phyloP scores from a whole-genome alignment of 64 coral and sea anemone genomes.

The Stichodactyla helianthus region DNA sequence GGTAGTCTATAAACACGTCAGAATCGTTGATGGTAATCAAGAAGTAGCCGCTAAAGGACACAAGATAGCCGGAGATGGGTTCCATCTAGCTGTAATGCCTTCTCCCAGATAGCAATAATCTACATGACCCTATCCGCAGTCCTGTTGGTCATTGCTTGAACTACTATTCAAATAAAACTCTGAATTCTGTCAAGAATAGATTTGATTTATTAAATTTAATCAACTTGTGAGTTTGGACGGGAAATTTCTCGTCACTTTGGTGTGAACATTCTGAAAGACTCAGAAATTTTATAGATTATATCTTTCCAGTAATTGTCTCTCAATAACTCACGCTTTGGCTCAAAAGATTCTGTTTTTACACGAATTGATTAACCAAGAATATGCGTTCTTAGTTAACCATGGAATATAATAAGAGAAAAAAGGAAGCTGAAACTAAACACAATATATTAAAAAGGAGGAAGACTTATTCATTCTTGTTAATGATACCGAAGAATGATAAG shows the following conservation, averaged over 20 bases:
- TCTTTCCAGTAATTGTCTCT: background rate
- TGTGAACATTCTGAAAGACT: conserved; percentile 17
- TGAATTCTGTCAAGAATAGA: conserved; percentile 19
- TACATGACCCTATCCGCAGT: background rate
- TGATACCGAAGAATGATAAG: background rate
- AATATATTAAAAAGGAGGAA: background rate
- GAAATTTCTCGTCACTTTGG: conserved; percentile 20
- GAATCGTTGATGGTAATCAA: conserved; percentile 6
- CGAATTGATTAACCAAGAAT: background rate
- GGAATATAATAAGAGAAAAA: background rate
- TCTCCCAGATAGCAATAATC: background rate
- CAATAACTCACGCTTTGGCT: background rate
- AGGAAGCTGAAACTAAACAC: background rate
- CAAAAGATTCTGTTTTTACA: background rate
- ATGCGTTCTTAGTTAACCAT: background rate
- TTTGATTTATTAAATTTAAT: conserved; percentile 22
- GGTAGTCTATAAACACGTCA: conserved; percentile 12
- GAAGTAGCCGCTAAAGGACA: background rate
- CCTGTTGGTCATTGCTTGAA: background rate
- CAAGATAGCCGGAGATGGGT: background rate
- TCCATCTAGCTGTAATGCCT: background rate
- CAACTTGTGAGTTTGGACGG: conserved; percentile 3
- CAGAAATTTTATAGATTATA: conserved; percentile 18
- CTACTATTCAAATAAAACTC: conserved; percentile 11
- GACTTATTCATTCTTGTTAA: background rate